Percentiles rank a stretch among this genome's conserved stretches.
These are phyloP conservation scores for Canis aureus DNA, from an alignment of 2,113 vertebrate genomes.

Conservation along the genomic window DNA sequence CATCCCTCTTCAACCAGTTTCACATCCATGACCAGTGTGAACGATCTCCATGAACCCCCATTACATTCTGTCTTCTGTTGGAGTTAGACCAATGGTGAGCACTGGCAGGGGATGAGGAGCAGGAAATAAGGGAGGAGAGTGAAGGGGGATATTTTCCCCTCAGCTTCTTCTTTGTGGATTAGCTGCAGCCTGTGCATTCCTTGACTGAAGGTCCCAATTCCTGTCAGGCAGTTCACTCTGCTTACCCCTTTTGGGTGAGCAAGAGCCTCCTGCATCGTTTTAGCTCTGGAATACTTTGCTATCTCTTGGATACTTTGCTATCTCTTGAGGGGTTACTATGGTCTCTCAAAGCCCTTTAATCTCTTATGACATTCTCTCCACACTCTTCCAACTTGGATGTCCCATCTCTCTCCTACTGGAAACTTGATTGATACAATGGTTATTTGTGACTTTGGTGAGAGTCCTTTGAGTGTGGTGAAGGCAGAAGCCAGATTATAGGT, in stretches of 20 bases:
- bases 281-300: background rate
- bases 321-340: background rate
- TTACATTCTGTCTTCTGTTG: background rate
- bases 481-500: background rate
- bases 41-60: background rate
- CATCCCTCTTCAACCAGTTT: background rate
- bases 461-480: background rate
- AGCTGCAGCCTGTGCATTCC: background rate
- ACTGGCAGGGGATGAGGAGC: background rate
- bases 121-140: background rate
- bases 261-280: background rate
- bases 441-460: background rate
- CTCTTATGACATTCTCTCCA: slow-evolving; percentile 5
- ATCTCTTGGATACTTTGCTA: background rate
- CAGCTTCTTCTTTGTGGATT: background rate
- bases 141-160: background rate
- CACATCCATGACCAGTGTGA: background rate
- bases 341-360: background rate
- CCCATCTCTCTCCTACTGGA: background rate
- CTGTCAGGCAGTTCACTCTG: background rate
- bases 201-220: background rate
- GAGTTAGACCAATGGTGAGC: background rate
- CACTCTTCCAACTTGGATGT: background rate
- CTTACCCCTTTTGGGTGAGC: background rate
- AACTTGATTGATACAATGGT: background rate